Percentiles rank a stretch among this genome's conserved stretches.
phyloP scores from a whole-genome alignment of 1,140 invertebrate species.

The Tetragonula clypearis region DNA sequence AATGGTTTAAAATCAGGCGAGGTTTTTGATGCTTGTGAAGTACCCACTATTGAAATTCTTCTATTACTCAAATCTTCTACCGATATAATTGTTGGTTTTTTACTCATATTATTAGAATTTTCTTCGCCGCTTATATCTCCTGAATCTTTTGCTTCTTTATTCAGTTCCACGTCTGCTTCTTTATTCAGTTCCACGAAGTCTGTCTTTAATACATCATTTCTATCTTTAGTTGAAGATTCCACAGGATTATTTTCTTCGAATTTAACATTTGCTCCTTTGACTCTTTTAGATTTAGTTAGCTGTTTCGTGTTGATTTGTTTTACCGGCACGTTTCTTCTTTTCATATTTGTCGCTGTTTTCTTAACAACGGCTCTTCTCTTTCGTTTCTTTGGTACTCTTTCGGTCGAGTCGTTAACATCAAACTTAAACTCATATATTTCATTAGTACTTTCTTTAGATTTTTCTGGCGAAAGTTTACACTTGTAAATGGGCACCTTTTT shows the following conservation, averaged over 20 bases:
- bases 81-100: conserved; percentile 43
- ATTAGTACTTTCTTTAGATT: background rate
- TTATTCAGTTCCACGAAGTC: background rate
- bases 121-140: background rate
- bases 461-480: conserved; percentile 8
- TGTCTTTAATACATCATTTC: background rate
- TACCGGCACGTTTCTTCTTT: conserved; percentile 3
- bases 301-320: conserved; percentile 3
- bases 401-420: conserved; percentile 50
- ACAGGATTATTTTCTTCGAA: background rate
- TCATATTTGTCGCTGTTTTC: background rate
- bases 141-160: background rate
- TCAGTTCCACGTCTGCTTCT: background rate
- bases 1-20: conserved; percentile 58
- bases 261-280: background rate
- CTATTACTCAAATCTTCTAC: conserved; percentile 51
- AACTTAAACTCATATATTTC: conserved; percentile 63
- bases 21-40: conserved; percentile 40
- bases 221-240: background rate
- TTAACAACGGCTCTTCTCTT: background rate
- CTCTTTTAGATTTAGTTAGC: background rate
- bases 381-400: conserved; percentile 42
- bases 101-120: background rate
- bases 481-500: conserved; percentile 56
- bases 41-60: conserved; percentile 52